These are phyloP conservation scores for Setophaga kirtlandii DNA, from an alignment of 2,113 vertebrate species.

Conservation along the genomic window DNA sequence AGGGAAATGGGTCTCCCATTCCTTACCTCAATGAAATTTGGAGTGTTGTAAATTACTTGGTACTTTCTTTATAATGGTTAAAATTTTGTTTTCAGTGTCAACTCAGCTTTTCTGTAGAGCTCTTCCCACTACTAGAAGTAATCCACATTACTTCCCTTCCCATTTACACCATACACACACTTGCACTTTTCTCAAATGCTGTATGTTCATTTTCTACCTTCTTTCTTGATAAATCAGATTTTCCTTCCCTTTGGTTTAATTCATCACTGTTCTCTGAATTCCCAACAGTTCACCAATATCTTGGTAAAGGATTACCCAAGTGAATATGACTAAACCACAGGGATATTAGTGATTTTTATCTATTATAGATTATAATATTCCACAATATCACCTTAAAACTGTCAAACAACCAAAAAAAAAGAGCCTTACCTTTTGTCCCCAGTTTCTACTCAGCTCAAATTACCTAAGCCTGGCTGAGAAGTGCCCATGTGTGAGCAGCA, in stretches of 20 bases:
- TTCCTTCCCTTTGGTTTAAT: background rate
- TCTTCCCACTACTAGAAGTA: background rate
- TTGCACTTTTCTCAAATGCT: background rate
- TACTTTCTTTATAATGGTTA: background rate
- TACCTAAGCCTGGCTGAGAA: background rate
- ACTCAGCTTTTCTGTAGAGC: background rate
- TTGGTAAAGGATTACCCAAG: background rate
- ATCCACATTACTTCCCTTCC: background rate
- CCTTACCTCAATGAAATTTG: background rate
- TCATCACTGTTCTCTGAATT: background rate
- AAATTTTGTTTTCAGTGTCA: background rate
- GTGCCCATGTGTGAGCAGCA: background rate
- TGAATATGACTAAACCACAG: background rate
- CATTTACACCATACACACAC: background rate
- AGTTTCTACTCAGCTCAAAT: background rate
- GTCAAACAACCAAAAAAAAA: background rate
- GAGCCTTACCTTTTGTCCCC: background rate
- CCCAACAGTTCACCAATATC: background rate
- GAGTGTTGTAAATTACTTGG: background rate
- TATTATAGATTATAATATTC: background rate
- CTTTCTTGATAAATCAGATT: background rate
- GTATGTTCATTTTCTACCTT: background rate
- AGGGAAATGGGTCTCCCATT: background rate
- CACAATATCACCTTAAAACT: background rate
- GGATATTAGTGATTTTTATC: background rate